Base-by-base conservation (phyloP, 30 jellyfish, hydroid and myxozoan genomes). In the Aurelia aurita region DNA sequence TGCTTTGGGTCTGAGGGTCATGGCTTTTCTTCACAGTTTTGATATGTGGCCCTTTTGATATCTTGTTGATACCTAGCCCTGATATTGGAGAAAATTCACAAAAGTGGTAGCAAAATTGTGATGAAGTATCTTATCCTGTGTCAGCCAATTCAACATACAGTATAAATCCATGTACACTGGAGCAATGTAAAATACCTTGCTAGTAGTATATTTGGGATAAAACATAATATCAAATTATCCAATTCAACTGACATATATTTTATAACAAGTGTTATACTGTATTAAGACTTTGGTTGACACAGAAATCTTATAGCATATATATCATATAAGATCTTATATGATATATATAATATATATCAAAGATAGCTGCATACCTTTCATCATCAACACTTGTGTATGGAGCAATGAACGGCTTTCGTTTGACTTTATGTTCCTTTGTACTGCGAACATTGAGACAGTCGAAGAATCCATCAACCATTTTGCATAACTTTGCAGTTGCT, bases 401-500 rank as follows among this genome's bases (percentile, higher is more conserved):
- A 53, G 43, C 43, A 31, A 31, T 5, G 5, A 31, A 31, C 3
- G 64, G 64, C 64, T 53, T 53, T 53, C 64, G 64, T 53, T 53
- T 53, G 64, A 53, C 23, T 12, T 14, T 53, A 20, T 20, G 64
- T 53, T 53, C 64, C 64, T 53, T 53, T 53, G 64, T 53, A 53
- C 64, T 53, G 64, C 63, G 45, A 26, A 80, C 64, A 51, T 80
- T 66, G 28, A 34, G 27, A 62, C 68, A 59, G 60, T 86, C 85
- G 58, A 86, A 86, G 60, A 65, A 86, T 57, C 49, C 51, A 79
- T 88, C 93, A 89, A 88, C 70, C 65, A 65, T 79, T 21, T 72
- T 19, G 79, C 97, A 88, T 27, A 80, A 78, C 27, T 58, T 80
- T 58, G 93, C 89, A 69, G 94, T 88, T 27, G 70, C 84, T 27